These are phyloP conservation scores for Selenia dentaria DNA, from an alignment of 2,888 invertebrate species.

Conservation along the genomic window DNA sequence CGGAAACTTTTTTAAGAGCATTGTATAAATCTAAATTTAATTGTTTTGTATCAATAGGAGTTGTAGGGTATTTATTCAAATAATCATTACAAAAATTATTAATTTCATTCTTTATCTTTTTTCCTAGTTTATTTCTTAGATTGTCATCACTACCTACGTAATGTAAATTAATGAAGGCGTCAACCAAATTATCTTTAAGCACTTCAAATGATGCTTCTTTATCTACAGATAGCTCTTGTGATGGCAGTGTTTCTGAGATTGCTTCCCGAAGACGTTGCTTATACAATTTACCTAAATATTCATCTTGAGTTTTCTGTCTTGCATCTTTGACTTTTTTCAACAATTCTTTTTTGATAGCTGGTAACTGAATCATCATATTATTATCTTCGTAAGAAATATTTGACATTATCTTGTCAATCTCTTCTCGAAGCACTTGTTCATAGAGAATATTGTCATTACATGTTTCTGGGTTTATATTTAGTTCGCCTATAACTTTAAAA, in stretches of 20 bases:
- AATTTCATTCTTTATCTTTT: slow-evolving; percentile 49
- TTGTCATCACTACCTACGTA: slow-evolving; percentile 41
- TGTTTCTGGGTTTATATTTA: not conserved
- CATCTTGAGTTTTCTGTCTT: slow-evolving; percentile 41
- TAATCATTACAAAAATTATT: slow-evolving; percentile 54
- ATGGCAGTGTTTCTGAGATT: slow-evolving; percentile 50
- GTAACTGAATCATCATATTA: slow-evolving; percentile 9
- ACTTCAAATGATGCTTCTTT: slow-evolving; percentile 50
- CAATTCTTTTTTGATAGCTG: slow-evolving; percentile 39
- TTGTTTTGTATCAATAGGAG: slow-evolving; percentile 41
- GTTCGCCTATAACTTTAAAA: not conserved
- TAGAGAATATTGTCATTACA: not conserved
- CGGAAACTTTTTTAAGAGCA: slow-evolving; percentile 48
- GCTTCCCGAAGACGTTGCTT: slow-evolving; percentile 52
- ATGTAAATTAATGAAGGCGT: slow-evolving; percentile 60
- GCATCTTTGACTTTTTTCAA: slow-evolving; percentile 42
- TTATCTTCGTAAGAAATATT: not conserved
- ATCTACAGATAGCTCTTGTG: slow-evolving; percentile 36
- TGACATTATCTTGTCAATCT: not conserved
- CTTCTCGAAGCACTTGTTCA: not conserved
- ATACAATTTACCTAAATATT: slow-evolving; percentile 46
- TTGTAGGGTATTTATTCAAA: slow-evolving; percentile 42
- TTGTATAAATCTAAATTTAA: slow-evolving; percentile 48
- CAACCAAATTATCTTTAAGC: slow-evolving; percentile 57
- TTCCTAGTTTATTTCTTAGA: slow-evolving; percentile 41